Evolutionary conservation across 2,888 invertebrate genomes (phyloP), one percentile per base, ranked within the genome.

Genomic region (Sepioteuthis lessoniana): DNA sequence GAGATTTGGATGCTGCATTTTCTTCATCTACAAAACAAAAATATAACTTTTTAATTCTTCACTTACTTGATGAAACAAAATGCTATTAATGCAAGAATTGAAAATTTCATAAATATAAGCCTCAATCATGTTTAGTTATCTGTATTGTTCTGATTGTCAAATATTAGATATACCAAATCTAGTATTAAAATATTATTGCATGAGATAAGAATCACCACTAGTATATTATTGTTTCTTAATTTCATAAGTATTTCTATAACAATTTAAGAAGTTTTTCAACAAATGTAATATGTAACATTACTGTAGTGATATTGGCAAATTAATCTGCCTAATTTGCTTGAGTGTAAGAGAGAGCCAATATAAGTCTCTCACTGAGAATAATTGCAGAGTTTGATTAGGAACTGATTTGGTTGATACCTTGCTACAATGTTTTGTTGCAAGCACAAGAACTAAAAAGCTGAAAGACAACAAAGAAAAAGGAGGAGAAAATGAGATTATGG

Each of bases 21-120:
- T 95, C 95, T 60, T 96, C 96, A 94, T 96, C 96, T 95, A 93
- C 28, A 92, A 95, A 90, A 21, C 90, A 47, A 94, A 47, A 93
- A 90, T 37, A 90, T 47, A 93, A 38, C 35, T 76, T 31, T 42
- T 19, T n/a, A 5, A 28, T 60, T 8, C 25, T 60, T 60, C 31
- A 60, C 25, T 60, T 31, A 31, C 1, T 10, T 60, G 5, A 4
- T 16, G 13, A 76, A 13, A 76, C n/a, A 76, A 76, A n/a, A 76
- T 16, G n/a, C 1, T n/a, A 76, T 13, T 76, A 76, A n/a, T 76
- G 10, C 76, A 76, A 76, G 31, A 0, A 76, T 55, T 76, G 8
- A n/a, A 13, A n/a, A 8, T 76, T n/a, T n/a, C n/a, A 76, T 76
- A n/a, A 76, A n/a, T 42, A 76, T n/a, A 31, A 60, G 19, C n/a